These are phyloP conservation scores for Cavia porcellus DNA, from an alignment of 2,113 vertebrate species.

Conservation along the genomic window DNA sequence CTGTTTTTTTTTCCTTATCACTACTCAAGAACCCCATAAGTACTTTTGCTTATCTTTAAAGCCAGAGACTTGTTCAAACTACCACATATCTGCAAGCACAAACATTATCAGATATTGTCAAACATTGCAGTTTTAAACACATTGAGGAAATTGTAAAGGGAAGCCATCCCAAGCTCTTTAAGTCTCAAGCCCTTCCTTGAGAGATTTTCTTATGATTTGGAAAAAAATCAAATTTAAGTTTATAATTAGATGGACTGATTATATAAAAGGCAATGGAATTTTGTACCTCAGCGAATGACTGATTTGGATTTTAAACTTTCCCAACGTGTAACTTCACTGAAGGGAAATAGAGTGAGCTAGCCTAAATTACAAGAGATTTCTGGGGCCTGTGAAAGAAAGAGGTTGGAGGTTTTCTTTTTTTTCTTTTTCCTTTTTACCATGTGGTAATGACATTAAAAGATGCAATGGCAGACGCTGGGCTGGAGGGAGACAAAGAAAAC, in stretches of 20 bases:
- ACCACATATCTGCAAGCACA: slow-evolving; percentile 30
- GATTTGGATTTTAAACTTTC: slow-evolving; percentile 55
- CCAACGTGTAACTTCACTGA: slow-evolving; percentile 59
- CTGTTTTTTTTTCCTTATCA: slow-evolving; percentile 70
- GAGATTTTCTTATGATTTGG: slow-evolving; percentile 22
- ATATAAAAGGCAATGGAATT: slow-evolving; percentile 63
- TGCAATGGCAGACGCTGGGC: neutral
- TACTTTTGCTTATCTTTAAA: slow-evolving; percentile 80
- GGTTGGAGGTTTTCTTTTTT: neutral
- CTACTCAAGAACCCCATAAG: slow-evolving; percentile 59
- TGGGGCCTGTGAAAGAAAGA: slow-evolving; percentile 29
- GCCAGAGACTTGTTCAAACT: slow-evolving; percentile 53
- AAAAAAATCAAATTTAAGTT: slow-evolving; percentile 35
- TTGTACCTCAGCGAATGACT: slow-evolving; percentile 69
- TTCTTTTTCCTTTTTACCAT: slow-evolving; percentile 64
- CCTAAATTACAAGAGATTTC: slow-evolving; percentile 73
- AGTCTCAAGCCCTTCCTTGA: slow-evolving; percentile 59
- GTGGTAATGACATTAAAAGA: slow-evolving; percentile 81
- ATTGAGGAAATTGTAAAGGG: slow-evolving; percentile 70
- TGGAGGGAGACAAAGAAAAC: slow-evolving; percentile 75
- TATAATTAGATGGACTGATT: slow-evolving; percentile 74
- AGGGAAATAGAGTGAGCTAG: slow-evolving; percentile 12
- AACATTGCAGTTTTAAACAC: slow-evolving; percentile 70
- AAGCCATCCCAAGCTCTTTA: slow-evolving; percentile 40
- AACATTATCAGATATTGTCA: slow-evolving; percentile 62